Evolutionary conservation across 1,140 invertebrate species (phyloP).

Genomic region (Vollenhovia emeryi): DNA sequence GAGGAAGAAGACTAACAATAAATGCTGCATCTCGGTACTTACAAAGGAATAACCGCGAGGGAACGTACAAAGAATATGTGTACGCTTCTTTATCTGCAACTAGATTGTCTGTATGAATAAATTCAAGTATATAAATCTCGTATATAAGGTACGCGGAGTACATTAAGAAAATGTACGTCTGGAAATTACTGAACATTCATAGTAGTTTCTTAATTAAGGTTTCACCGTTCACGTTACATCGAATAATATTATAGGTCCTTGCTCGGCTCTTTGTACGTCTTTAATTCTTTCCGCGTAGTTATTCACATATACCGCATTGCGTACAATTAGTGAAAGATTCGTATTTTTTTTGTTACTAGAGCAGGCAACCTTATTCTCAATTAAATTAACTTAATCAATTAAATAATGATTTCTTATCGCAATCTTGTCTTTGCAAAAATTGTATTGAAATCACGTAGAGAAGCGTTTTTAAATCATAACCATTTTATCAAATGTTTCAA

Average conservation of each 20-base stretch:
- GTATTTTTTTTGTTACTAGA: slow-evolving; percentile 9
- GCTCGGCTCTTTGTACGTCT: slow-evolving; percentile 37
- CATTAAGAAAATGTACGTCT: not conserved
- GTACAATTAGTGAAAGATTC: slow-evolving; percentile 10
- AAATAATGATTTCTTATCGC: not conserved
- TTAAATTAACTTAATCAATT: too few species aligned
- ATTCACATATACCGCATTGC: slow-evolving; percentile 63
- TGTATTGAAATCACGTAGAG: not conserved
- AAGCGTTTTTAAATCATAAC: not conserved
- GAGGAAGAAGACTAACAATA: slow-evolving; percentile 60
- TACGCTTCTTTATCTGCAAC: not conserved
- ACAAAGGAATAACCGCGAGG: slow-evolving; percentile 63
- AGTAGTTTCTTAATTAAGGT: slow-evolving; percentile 79
- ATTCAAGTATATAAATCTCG: not conserved
- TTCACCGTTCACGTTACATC: slow-evolving; percentile 74
- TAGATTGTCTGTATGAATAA: not conserved
- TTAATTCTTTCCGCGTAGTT: slow-evolving; percentile 26
- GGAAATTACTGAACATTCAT: slow-evolving; percentile 67
- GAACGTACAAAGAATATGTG: not conserved
- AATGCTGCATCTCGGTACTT: slow-evolving; percentile 65
- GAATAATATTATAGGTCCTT: slow-evolving; percentile 70
- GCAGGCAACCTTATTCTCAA: slow-evolving; percentile 28
- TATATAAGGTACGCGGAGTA: not conserved
- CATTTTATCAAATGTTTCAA: slow-evolving; percentile 3
- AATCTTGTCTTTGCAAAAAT: not conserved